Evolutionary conservation across 2,113 vertebrate genomes (phyloP), one percentile per base, ranked within the genome.

Genomic region (Carassius carassius): DNA sequence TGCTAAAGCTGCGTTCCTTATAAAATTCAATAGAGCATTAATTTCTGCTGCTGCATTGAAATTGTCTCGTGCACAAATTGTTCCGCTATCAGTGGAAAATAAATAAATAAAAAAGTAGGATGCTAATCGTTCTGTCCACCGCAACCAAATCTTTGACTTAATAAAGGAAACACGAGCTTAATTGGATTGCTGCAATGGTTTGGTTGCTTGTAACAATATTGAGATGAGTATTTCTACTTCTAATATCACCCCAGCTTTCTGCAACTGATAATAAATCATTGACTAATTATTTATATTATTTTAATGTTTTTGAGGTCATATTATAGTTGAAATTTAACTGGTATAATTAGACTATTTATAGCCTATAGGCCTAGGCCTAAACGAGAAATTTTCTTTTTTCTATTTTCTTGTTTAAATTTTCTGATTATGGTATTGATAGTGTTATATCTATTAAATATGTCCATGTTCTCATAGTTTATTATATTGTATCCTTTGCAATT

Each of bases 1-100:
- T 84, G 70, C 85, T 67, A 83, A 79, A 87, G 76, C 78, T 82
- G 51, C 47, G 8, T 41, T 84, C 63, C 83, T 60, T 74, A 88
- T 86, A 35, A 67, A 87, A 29, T 69, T 14, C 72, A 87, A 83
- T 65, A 86, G 75, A 84, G 83, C 62, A 51, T 83, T 77, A 47
- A 80, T 85, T 60, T 51, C 32, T 21, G n/a, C 10, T 56, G 54
- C 25, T 73, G 77, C 37, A 37, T 77, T 78, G 56, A 60, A 78
- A 11, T 79, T 54, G 14, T 29, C 25, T 8, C 13, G 25, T 49
- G 19, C 3, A 11, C 3, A 14, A 25, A 11, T 76, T 16, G 23
- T 47, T 9, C 25, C 63, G 67, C 25, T 29, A 23, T 37, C 73
- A 32, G 37, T 25, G 44, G n/a, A 32, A 35, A 25, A 65, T n/a